Conservation (phyloP, 2,797 vertebrate species). For the Brotogeris chrysoptera region DNA sequence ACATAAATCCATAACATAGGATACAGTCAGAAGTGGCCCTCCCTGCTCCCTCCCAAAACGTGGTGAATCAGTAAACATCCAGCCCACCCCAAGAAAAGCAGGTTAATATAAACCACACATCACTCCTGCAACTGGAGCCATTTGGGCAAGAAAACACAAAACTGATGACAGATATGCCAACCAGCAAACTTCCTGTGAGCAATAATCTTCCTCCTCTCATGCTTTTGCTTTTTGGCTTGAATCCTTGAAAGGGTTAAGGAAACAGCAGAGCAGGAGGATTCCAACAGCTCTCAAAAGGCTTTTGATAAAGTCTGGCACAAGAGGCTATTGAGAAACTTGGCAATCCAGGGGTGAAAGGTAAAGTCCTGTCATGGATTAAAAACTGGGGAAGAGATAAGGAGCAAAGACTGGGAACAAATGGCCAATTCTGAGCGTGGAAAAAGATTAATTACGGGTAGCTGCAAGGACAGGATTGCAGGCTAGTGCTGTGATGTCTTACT, state of each 20-base stretch:
- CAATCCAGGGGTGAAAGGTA: conserved; percentile 60
- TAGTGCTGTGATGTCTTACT: background rate
- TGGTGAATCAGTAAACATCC: background rate
- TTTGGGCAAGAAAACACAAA: conserved; percentile 19
- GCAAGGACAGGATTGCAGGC: conserved; percentile 1
- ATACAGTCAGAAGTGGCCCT: background rate
- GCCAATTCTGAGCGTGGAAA: background rate
- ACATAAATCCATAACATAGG: background rate
- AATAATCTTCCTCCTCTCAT: background rate
- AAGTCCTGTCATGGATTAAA: conserved; percentile 65
- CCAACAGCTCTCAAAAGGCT: conserved; percentile 42
- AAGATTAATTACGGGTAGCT: conserved; percentile 11
- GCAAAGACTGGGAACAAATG: conserved; percentile 54
- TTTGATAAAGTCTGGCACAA: conserved; percentile 63
- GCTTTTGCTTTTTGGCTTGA: background rate
- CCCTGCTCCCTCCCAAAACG: background rate
- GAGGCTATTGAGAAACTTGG: conserved; percentile 69
- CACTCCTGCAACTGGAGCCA: background rate
- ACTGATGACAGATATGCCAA: background rate
- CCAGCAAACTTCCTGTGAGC: background rate
- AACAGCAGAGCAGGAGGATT: background rate
- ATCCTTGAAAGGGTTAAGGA: conserved; percentile 46
- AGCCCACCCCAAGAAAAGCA: background rate
- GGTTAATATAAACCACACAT: background rate
- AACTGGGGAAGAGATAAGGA: conserved; percentile 62